phyloP scores from a whole-genome alignment of 1,140 invertebrate species.

The Frieseomelitta varia region DNA sequence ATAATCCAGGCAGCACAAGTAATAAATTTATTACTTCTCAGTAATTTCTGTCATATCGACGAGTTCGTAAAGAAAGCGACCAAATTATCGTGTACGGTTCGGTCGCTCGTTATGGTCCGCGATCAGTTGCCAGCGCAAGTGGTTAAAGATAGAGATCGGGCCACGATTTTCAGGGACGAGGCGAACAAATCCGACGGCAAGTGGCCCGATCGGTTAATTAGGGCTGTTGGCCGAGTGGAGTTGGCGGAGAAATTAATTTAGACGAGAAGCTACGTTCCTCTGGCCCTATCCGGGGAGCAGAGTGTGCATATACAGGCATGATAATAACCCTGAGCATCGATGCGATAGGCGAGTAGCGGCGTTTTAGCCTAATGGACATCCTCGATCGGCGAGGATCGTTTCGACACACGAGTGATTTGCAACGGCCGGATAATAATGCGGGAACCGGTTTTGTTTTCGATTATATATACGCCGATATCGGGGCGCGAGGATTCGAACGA shows the following conservation, averaged over 20 bases:
- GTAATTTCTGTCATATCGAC: no score
- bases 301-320: background rate
- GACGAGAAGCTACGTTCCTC: background rate
- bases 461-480: conserved; percentile 55
- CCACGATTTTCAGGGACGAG: no score
- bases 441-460: conserved; percentile 64
- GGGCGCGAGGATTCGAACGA: conserved; percentile 51
- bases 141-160: no score
- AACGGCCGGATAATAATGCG: conserved; percentile 56
- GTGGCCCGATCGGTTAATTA: conserved; percentile 9
- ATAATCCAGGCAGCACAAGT: no score
- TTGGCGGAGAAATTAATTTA: conserved; percentile 23
- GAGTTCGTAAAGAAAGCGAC: no score
- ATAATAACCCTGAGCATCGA: conserved; percentile 12
- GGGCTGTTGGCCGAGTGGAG: background rate
- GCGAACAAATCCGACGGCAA: background rate
- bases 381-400: conserved; percentile 32
- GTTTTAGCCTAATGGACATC: conserved; percentile 55
- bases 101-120: no score
- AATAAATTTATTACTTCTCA: no score
- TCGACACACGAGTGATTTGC: conserved; percentile 55
- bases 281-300: background rate
- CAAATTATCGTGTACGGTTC: no score
- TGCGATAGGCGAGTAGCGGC: conserved; percentile 18
- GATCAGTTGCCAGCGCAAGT: no score